phyloP scores from a whole-genome alignment of 2,797 vertebrate species.

The Schizopygopsis pylzovi region DNA sequence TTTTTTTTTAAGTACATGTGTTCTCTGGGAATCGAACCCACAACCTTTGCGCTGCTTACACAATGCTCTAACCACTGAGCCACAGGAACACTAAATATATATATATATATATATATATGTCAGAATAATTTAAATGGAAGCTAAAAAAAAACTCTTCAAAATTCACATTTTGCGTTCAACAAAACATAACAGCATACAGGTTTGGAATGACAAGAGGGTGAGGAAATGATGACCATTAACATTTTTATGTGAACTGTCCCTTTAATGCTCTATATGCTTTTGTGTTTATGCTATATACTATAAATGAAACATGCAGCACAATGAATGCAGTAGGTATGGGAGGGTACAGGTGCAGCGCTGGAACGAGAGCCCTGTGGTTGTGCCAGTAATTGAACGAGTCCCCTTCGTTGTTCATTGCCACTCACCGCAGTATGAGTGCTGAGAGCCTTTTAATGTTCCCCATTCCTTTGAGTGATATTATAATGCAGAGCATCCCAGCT shows the following conservation, averaged over 20 bases:
- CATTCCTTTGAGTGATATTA: conserved; percentile 56
- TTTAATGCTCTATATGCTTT: neutral
- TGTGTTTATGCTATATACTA: neutral
- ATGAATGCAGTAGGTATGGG: neutral
- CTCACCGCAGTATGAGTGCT: conserved; percentile 43
- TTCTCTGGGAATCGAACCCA: no score
- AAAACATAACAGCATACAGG: neutral
- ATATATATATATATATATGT: no score
- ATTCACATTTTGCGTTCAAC: neutral
- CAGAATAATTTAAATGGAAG: neutral
- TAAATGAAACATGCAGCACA: neutral
- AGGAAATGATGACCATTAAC: neutral
- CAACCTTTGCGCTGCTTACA: no score
- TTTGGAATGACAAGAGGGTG: neutral
- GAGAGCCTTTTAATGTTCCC: conserved; percentile 55
- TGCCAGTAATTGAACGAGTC: conserved; percentile 51
- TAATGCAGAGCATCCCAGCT: conserved; percentile 45
- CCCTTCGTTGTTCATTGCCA: conserved; percentile 45
- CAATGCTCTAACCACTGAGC: no score
- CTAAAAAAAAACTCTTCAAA: neutral
- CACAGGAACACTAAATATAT: no score
- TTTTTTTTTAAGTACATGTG: no score
- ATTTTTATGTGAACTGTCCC: neutral
- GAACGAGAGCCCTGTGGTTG: conserved; percentile 36
- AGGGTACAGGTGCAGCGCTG: conserved; percentile 18